Base-by-base conservation (phyloP, 2,113 vertebrate genomes). In the Rhynchomys soricoides region DNA sequence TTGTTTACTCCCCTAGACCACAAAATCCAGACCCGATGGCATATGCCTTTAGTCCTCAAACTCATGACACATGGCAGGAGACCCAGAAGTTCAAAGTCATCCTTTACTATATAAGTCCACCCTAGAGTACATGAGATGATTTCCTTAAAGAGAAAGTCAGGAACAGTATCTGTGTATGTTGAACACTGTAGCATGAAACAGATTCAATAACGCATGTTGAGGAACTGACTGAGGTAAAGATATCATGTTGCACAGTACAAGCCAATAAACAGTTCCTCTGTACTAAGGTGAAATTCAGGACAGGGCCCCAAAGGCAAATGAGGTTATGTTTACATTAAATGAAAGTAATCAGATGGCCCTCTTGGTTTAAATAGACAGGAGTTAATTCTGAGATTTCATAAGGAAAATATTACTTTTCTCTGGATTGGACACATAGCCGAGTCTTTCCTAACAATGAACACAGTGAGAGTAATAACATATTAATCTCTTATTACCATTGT, bases 381-480 rank as follows among this genome's bases (percentile, higher is more conserved):
- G 34, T 62, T 34, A 40, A 22, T 50, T 77, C 68, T 64, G 48
- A 94, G 43, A 22, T 34, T 86, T 95, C 59, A 37, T 86, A 29
- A 91, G 87, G 85, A 92, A 90, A 96, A 66, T 73, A n/a, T 37
- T 52, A 43, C 77, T 34, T 86, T 75, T 68, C 40, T 91, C 59
- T 93, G 26, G 2, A 81, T 74, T 64, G 87, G 70, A 95, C 68
- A 48, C 93, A 34, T n/a, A 37, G 45, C 59, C 89, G 94, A 95
- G n/a, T 52, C 37, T 93, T 89, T 93, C 37, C 94, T 75, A 79
- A 81, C 48, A 85, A 79, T 52, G 10, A 45, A 64, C 88, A 92
- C 19, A 48, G 31, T 83, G n/a, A 85, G 34, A 95, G 11, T 26
- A 82, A 87, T 73, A 79, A 71, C 22, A 62, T 43, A 90, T 66